A percentile compares a stretch with the other conserved stretches of the same genome.
Evolutionary conservation across 2,888 invertebrate species (phyloP).

Genomic region (Agriopis marginaria): DNA sequence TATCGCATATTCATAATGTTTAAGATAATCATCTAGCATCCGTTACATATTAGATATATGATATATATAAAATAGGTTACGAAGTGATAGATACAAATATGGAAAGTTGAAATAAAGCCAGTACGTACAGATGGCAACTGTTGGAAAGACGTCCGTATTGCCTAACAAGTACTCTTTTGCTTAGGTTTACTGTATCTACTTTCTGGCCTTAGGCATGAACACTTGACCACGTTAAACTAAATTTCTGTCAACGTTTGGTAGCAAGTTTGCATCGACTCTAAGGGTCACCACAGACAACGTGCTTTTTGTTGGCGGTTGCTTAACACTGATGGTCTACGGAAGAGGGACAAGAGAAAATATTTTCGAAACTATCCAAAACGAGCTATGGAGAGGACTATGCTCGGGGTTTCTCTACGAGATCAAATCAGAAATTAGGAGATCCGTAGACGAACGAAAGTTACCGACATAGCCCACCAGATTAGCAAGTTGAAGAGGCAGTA

Average conservation of each 20-base stretch:
- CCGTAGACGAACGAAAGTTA: too few relatives aligned
- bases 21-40: too few relatives aligned
- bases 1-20: too few relatives aligned
- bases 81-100: neutral
- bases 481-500: too few relatives aligned
- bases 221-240: neutral
- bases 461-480: too few relatives aligned
- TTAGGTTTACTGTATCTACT: neutral
- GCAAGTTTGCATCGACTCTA: conserved; percentile 1
- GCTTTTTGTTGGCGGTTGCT: neutral
- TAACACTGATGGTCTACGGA: neutral
- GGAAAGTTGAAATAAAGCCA: conserved; percentile 1
- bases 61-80: neutral
- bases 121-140: neutral
- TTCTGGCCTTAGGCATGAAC: conserved; percentile 20
- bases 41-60: too few relatives aligned
- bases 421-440: too few relatives aligned
- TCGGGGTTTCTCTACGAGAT: too few relatives aligned
- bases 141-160: neutral
- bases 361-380: neutral
- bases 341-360: neutral
- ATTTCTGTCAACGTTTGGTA: conserved; percentile 3
- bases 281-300: neutral
- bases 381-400: too few relatives aligned
- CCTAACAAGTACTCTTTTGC: neutral